phyloP scores from a whole-genome alignment of 2,113 vertebrate genomes.

The Columba janthina region DNA sequence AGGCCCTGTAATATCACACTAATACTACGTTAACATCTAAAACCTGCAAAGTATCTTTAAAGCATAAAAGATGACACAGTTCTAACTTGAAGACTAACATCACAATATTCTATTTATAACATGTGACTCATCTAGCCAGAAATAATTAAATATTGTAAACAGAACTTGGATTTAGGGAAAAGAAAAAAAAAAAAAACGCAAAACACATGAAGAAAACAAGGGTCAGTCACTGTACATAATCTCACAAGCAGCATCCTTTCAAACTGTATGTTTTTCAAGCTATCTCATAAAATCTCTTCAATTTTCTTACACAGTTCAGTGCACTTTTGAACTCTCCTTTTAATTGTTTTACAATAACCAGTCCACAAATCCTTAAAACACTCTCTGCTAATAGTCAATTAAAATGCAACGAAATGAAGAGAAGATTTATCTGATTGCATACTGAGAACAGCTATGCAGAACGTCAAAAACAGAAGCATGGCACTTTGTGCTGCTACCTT shows the following conservation, averaged over 20 bases:
- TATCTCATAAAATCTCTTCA: background rate
- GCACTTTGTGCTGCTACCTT: slow-evolving; percentile 6
- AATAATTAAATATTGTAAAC: slow-evolving; percentile 61
- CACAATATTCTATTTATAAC: slow-evolving; percentile 56
- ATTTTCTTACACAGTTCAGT: background rate
- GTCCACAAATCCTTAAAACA: background rate
- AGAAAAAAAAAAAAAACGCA: background rate
- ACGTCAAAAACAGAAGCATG: slow-evolving; percentile 3
- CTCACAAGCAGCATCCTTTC: background rate
- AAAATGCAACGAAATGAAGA: slow-evolving; percentile 41
- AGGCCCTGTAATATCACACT: background rate
- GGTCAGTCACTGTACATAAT: background rate
- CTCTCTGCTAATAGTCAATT: slow-evolving; percentile 36
- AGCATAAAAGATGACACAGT: slow-evolving; percentile 38
- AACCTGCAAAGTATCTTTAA: slow-evolving; percentile 31
- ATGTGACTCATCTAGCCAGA: slow-evolving; percentile 19
- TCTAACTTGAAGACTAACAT: slow-evolving; percentile 35
- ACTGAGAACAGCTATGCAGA: background rate
- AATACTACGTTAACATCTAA: background rate
- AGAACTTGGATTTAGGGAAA: slow-evolving; percentile 20
- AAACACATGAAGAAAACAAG: background rate
- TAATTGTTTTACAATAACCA: background rate
- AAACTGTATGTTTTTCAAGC: background rate
- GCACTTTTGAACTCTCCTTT: background rate
- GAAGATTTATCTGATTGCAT: slow-evolving; percentile 37